Evolutionary conservation across 2,888 invertebrate genomes (phyloP).

Genomic region (Machimus atricapillus): DNA sequence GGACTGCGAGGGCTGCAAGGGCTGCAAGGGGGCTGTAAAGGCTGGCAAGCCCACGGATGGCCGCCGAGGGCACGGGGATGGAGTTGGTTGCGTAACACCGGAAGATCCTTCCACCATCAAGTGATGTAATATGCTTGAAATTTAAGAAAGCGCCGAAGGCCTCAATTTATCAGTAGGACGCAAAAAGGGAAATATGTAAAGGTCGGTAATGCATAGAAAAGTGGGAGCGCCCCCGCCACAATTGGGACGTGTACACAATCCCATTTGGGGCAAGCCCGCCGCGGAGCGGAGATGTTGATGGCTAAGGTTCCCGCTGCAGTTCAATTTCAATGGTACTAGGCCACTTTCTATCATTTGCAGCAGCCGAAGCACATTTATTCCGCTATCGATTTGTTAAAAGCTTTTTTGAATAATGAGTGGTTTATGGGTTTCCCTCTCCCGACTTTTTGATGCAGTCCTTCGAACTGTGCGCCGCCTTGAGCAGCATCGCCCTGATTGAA

Average conservation of each 20-base stretch:
- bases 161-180: constrained; percentile 1
- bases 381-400: constrained; percentile 31
- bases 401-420: constrained; percentile 32
- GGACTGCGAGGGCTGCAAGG: background rate
- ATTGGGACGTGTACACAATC: background rate
- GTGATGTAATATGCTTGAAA: background rate
- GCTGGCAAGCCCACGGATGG: background rate
- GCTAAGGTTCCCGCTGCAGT: constrained; percentile 11
- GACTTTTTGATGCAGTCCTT: background rate
- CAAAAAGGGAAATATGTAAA: constrained; percentile 10
- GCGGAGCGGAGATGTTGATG: background rate
- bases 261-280: background rate
- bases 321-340: constrained; percentile 38
- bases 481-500: background rate
- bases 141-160: constrained; percentile 7
- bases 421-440: constrained; percentile 1
- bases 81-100: background rate
- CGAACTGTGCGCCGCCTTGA: background rate
- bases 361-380: background rate
- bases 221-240: background rate
- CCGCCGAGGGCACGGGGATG: background rate
- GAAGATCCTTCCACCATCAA: background rate
- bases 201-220: background rate
- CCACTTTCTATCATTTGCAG: constrained; percentile 25
- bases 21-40: too few relatives aligned